phyloP scores from a whole-genome alignment of 2,888 invertebrate genomes.

The Mallateleia sp. region DNA sequence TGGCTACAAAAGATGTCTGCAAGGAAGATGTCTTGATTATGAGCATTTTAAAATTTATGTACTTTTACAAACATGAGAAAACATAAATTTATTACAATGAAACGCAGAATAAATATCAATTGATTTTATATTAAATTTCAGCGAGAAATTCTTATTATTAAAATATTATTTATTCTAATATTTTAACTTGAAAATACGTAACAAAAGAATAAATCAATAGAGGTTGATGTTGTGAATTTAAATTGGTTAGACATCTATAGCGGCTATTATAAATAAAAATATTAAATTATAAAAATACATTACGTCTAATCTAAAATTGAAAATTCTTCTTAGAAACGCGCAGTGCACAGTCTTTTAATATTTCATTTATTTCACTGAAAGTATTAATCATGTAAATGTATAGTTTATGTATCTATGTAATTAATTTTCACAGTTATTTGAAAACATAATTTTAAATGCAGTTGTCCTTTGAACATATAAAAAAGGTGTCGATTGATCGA shows the following conservation, averaged over 20 bases:
- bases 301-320: too few species aligned
- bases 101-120: constrained; percentile 8
- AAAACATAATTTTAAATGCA: constrained; percentile 37
- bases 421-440: constrained; percentile 50
- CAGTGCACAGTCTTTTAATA: too few species aligned
- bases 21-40: constrained; percentile 44
- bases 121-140: neutral
- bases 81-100: too few species aligned
- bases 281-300: too few species aligned
- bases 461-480: constrained; percentile 46
- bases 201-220: too few species aligned
- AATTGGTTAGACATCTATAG: too few species aligned
- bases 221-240: too few species aligned
- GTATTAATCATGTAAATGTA: neutral
- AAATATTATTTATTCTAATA: too few species aligned
- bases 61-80: constrained; percentile 20
- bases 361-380: neutral
- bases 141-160: too few species aligned
- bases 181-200: too few species aligned
- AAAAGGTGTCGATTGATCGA: constrained; percentile 44
- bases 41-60: constrained; percentile 22
- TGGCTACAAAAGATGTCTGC: constrained; percentile 31
- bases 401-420: constrained; percentile 80
- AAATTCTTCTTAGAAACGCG: too few species aligned
- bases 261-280: too few species aligned